Percentiles rank a stretch among this genome's conserved stretches.
Evolutionary conservation across 2,888 invertebrate genomes (phyloP).

Genomic region (Thecophora atra): DNA sequence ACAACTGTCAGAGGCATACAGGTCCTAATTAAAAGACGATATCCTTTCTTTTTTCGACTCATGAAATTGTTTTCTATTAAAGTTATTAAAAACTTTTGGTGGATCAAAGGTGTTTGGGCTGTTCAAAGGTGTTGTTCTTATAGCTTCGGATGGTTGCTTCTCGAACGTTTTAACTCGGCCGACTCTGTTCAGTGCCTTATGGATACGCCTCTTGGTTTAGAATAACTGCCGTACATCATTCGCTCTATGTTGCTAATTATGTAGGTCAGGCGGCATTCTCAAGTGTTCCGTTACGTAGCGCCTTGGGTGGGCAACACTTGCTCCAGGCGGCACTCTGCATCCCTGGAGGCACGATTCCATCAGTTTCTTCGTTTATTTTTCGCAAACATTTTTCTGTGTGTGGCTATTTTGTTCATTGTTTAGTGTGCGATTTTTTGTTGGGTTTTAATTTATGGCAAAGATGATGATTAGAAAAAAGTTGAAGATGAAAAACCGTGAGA

Average conservation of each 20-base stretch:
- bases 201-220: too few relatives aligned
- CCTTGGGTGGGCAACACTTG: background rate
- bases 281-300: background rate
- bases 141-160: background rate
- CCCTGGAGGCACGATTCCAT: background rate
- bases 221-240: too few relatives aligned
- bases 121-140: too few relatives aligned
- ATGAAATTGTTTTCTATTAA: too few relatives aligned
- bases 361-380: background rate
- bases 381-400: too few relatives aligned
- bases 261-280: background rate
- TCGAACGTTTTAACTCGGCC: background rate
- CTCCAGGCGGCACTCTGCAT: background rate
- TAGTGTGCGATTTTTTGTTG: background rate
- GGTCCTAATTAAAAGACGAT: too few relatives aligned
- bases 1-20: too few relatives aligned
- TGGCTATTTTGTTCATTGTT: too few relatives aligned
- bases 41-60: too few relatives aligned
- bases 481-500: background rate
- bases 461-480: background rate
- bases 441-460: background rate
- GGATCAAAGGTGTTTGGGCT: background rate
- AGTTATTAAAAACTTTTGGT: too few relatives aligned
- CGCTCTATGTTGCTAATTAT: background rate
- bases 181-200: background rate